Conservation (phyloP, 2,113 vertebrate species). For the Rafetus swinhoei region DNA sequence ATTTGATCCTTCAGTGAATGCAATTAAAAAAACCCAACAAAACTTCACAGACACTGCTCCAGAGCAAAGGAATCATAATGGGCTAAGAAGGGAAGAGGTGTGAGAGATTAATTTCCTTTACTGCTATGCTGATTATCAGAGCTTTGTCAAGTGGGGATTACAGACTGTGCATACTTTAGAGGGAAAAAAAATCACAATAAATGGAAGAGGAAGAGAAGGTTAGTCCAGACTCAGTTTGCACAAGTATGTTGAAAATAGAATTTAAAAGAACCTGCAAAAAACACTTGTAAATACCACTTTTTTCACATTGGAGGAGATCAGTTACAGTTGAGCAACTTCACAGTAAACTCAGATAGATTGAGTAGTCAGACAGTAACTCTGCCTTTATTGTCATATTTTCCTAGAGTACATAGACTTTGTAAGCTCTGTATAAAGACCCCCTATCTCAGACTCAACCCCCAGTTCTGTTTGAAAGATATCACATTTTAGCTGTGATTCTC, state of each 20-base stretch:
- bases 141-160: background rate
- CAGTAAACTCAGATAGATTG: fast-evolving
- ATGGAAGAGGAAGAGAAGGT: background rate
- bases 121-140: constrained; percentile 4
- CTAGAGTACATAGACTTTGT: background rate
- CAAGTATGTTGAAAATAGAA: background rate
- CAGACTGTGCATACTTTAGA: background rate
- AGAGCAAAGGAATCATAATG: background rate
- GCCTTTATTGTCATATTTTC: background rate
- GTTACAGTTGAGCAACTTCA: background rate
- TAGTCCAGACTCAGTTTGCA: background rate
- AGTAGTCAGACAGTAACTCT: background rate
- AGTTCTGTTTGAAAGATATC: background rate
- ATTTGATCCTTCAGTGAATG: constrained; percentile 8
- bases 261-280: background rate
- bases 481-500: background rate
- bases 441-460: background rate
- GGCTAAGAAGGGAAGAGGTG: background rate
- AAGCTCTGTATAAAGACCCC: background rate
- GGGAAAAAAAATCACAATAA: constrained; percentile 10
- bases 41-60: background rate
- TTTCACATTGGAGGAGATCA: background rate
- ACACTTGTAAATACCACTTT: background rate
- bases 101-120: background rate
- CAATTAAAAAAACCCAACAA: background rate